Evolutionary conservation across 2,888 invertebrate genomes (phyloP).

Genomic region (Tethea ocularis): DNA sequence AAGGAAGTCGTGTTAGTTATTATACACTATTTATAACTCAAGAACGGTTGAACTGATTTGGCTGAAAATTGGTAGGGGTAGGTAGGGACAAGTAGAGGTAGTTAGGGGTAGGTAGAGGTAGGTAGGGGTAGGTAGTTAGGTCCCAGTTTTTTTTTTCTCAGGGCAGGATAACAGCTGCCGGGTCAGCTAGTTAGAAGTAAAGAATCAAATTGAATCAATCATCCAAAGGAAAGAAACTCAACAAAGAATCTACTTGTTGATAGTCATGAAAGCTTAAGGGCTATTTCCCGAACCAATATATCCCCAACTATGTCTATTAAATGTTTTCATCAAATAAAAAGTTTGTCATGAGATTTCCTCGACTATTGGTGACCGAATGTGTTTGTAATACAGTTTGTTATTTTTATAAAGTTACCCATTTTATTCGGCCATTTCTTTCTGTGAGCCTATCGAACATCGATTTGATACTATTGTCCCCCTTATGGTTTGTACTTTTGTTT

Average conservation of each 20-base stretch:
- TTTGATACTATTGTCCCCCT: neutral
- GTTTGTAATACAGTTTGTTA: conserved; percentile 6
- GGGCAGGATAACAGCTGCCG: too few species aligned
- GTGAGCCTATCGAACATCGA: conserved; percentile 7
- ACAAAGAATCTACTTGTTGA: conserved; percentile 7
- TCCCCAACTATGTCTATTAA: neutral
- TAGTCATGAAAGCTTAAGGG: conserved; percentile 8
- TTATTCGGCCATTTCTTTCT: conserved; percentile 10
- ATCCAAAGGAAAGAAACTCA: neutral
- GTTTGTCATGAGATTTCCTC: conserved; percentile 12
- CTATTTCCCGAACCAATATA: conserved; percentile 6
- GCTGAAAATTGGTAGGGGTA: too few species aligned
- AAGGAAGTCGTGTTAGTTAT: too few species aligned
- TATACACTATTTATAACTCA: too few species aligned
- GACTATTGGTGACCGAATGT: neutral
- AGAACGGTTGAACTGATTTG: too few species aligned
- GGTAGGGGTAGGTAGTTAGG: too few species aligned
- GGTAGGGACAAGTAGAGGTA: too few species aligned
- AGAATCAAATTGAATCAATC: too few species aligned
- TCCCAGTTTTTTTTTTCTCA: too few species aligned
- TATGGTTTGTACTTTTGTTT: neutral
- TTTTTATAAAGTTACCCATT: conserved; percentile 6
- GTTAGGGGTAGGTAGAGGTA: too few species aligned
- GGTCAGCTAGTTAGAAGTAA: too few species aligned
- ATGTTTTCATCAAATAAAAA: conserved; percentile 10